Evolutionary conservation across 2,113 vertebrate species (phyloP), one percentile per base, ranked within the genome.

Genomic region (Hippocampus guttulatus): DNA sequence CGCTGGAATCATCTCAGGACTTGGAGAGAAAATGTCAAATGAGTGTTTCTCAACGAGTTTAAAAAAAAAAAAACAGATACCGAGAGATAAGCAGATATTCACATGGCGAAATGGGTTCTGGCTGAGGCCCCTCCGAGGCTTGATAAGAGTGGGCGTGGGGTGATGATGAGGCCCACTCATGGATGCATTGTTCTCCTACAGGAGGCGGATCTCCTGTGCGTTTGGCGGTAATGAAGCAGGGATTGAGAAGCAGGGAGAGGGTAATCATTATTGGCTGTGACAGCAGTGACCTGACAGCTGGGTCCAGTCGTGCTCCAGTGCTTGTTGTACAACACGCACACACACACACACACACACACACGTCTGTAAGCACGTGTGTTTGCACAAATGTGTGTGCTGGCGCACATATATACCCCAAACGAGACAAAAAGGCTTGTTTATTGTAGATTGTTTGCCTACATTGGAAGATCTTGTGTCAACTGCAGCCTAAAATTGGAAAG

Each of bases 231-330:
- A 90, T 90, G 89, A 88, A 88, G 91, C 77, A 81, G 86, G 87
- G 84, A 91, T 90, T 82, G 88, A 85, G 86, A 90, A 87, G 87
- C 86, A 75, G 82, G 75, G 85, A 87, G 78, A 86, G 88, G 84
- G 86, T 92, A 91, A 92, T 91, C 89, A 89, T 93, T 92, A 92
- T 92, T 92, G 91, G 87, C 85, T 89, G 85, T 91, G 90, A 91
- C 88, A 90, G 87, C 76, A 75, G 85, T 91, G 91, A 90, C 88
- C 91, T 85, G 88, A 89, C 92, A 92, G 91, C 91, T 90, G 91
- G 87, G 92, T 91, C 91, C 91, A 90, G 91, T 87, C 86, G 84
- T 91, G 91, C 91, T 91, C 89, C 85, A 91, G 76, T 89, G 90
- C 88, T 90, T 90, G 89, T 89, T 91, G 85, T 88, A 89, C 91